phyloP scores from a whole-genome alignment of 2,113 vertebrate genomes.

The Loxodonta africana region DNA sequence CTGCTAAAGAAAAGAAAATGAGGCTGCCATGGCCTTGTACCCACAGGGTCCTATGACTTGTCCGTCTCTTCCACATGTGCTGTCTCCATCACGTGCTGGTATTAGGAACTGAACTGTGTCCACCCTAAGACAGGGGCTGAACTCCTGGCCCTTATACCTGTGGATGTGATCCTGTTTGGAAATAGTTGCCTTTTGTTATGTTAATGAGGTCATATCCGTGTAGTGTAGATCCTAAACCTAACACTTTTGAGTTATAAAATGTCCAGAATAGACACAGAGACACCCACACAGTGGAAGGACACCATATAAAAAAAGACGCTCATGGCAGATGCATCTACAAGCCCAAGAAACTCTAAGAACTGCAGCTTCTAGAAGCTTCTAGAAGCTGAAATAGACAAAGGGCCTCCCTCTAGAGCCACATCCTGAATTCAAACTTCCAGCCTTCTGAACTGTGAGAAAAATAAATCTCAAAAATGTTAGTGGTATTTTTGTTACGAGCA shows the following conservation, averaged over 20 bases:
- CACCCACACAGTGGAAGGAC: neutral
- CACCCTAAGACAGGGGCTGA: neutral
- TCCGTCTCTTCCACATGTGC: too few species aligned
- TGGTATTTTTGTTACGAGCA: neutral
- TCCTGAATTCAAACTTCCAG: neutral
- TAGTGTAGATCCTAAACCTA: neutral
- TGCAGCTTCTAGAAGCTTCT: neutral
- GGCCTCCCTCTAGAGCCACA: neutral
- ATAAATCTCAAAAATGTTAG: too few species aligned
- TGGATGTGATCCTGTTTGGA: neutral
- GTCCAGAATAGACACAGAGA: neutral
- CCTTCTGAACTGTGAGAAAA: neutral
- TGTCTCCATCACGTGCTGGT: neutral
- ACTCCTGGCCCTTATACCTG: neutral
- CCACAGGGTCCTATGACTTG: fast-evolving
- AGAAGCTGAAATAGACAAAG: neutral
- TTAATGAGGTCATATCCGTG: neutral
- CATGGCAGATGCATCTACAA: neutral
- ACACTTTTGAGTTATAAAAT: neutral
- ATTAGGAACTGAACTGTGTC: neutral
- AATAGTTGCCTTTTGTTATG: neutral
- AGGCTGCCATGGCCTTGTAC: neutral
- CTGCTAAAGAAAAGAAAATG: neutral
- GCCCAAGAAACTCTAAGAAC: neutral
- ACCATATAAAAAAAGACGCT: neutral